Evolutionary conservation across 2,888 invertebrate species (phyloP).

Genomic region (Tubulanus polymorphus): DNA sequence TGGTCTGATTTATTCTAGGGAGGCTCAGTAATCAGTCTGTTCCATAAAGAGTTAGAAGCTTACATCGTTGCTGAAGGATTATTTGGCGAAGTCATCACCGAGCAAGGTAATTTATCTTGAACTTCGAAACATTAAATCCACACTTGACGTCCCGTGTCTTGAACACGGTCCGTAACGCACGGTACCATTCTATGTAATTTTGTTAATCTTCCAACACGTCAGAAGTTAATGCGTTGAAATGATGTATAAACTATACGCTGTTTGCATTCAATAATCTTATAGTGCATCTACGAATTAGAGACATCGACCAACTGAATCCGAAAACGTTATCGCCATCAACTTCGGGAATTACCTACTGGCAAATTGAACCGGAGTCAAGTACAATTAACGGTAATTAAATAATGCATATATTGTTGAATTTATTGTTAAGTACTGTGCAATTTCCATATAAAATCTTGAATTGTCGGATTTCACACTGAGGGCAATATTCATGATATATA

Average conservation of each 20-base stretch:
- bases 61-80: conserved; percentile 51
- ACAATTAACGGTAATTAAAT: conserved; percentile 39
- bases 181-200: no score
- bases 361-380: conserved; percentile 49
- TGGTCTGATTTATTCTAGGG: conserved; percentile 40
- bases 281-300: conserved; percentile 52
- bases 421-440: background rate
- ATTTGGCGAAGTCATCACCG: conserved; percentile 49
- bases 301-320: conserved; percentile 51
- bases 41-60: conserved; percentile 53
- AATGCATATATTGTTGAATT: background rate
- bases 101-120: conserved; percentile 51
- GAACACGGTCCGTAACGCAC: no score
- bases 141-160: no score
- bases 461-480: background rate
- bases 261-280: no score
- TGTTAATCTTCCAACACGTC: background rate
- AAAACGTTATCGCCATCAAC: conserved; percentile 50
- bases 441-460: background rate
- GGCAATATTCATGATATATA: conserved; percentile 4
- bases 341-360: conserved; percentile 53
- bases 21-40: conserved; percentile 48
- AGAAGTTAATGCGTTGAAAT: no score
- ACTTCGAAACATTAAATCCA: no score
- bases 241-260: no score